A percentile compares a stretch with the other conserved stretches of the same genome.
phyloP scores from a whole-genome alignment of 2,113 vertebrate species.

The Rafetus swinhoei region DNA sequence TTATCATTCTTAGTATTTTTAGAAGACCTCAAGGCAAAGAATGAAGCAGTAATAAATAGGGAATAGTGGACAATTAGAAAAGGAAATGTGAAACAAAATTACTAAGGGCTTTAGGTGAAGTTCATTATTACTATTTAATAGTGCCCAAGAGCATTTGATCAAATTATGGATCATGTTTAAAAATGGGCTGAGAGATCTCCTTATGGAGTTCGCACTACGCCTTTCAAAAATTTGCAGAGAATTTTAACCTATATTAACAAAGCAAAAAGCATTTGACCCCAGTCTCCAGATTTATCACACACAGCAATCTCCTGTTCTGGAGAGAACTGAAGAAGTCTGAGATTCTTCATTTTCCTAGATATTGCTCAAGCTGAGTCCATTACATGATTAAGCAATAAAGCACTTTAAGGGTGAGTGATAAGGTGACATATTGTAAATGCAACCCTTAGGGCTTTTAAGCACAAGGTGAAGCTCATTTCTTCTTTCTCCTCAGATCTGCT shows the following conservation, averaged over 20 bases:
- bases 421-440: constrained; percentile 30
- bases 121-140: constrained; percentile 88
- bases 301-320: neutral
- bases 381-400: constrained; percentile 52
- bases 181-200: constrained; percentile 77
- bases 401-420: constrained; percentile 48
- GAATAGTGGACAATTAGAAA: constrained; percentile 86
- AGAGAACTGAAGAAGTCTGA: constrained; percentile 9
- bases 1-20: constrained; percentile 87
- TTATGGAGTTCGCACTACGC: constrained; percentile 46
- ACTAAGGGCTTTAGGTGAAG: constrained; percentile 88
- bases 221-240: constrained; percentile 44
- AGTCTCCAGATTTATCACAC: neutral
- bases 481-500: constrained; percentile 10
- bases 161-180: constrained; percentile 83
- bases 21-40: constrained; percentile 82
- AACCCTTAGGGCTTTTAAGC: constrained; percentile 27
- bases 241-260: constrained; percentile 28
- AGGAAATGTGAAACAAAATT: constrained; percentile 87
- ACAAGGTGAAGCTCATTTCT: constrained; percentile 5
- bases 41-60: constrained; percentile 88
- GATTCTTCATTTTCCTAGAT: neutral
- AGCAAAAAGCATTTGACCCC: constrained; percentile 25
- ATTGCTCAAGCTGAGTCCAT: neutral
- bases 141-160: constrained; percentile 85